Conservation (phyloP, 2,888 invertebrate species). For the Drosophila trichaetosa region DNA sequence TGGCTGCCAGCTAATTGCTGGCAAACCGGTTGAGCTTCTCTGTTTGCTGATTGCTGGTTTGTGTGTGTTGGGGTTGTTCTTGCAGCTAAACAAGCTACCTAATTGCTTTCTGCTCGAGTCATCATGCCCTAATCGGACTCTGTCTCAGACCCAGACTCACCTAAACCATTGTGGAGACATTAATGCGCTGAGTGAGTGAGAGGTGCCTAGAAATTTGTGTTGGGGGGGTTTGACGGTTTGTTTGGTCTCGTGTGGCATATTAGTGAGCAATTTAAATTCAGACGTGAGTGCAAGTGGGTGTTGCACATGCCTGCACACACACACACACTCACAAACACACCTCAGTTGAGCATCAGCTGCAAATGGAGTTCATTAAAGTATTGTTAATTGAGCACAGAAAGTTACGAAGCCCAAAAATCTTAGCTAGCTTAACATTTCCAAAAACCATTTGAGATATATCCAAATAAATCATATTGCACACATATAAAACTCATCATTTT, state of each 20-base stretch:
- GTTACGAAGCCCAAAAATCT: background rate
- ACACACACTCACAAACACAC: background rate
- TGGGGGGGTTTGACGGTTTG: background rate
- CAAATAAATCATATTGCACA: background rate
- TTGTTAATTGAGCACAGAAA: background rate
- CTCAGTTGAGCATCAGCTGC: conserved; percentile 56
- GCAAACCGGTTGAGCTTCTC: conserved; percentile 55
- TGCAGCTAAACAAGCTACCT: conserved; percentile 46
- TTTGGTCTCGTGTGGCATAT: conserved; percentile 66
- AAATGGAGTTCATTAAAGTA: background rate
- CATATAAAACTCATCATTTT: background rate
- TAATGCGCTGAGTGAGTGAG: background rate
- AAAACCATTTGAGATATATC: background rate
- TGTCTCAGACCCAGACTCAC: conserved; percentile 25
- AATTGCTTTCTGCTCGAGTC: conserved; percentile 82
- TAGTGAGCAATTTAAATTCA: conserved; percentile 63
- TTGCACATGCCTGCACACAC: conserved; percentile 22
- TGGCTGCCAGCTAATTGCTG: conserved; percentile 73
- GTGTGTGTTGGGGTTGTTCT: conserved; percentile 42
- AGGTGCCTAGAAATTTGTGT: background rate
- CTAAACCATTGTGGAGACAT: conserved; percentile 44
- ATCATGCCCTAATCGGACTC: conserved; percentile 69
- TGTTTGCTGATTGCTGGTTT: conserved; percentile 35
- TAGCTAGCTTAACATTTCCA: background rate
- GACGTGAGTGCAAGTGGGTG: conserved; percentile 49